Evolutionary conservation across 1,140 invertebrate genomes (phyloP), one percentile per base, ranked within the genome.

Genomic region (Drosophila ananassae): DNA sequence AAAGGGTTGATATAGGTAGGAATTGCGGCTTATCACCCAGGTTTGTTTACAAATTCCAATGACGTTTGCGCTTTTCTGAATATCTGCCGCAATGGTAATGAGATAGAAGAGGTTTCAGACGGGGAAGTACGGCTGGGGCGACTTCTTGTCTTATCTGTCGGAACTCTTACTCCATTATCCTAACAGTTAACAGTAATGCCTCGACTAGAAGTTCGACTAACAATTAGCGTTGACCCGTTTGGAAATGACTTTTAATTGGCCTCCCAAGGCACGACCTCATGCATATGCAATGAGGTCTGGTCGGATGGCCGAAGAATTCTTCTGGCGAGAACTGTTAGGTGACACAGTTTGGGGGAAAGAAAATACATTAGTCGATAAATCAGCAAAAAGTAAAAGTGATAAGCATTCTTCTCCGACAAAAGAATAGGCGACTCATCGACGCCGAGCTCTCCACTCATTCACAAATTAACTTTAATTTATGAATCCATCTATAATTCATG

Each of bases 301-400:
- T 24, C 21, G 17, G 17, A 8, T 47, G 17, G 13, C 17, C 41
- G 22, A 48, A 58, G 63, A 59, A 66, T 75, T 74, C 72, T 76
- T 60, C 21, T 69, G 52, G 22, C 12, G 28, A 68, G 73, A 76
- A 76, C 73, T 54, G 73, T 76, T 76, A 76, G 55, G 21, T 77
- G 74, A 71, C 74, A 77, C 57, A 77, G 51, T 41, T 76, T 25
- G 28, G 28, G 66, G 21, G 21, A 30, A 30, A 50, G 67, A 71
- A 57, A 71, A 57, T 44, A 41, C 28, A 62, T 61, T 61, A 41
- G 50, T 68, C 63, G 30, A 76, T 76, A 76, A 76, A 76, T 76
- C 73, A 76, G 55, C 62, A 44, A 74, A 68, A 76, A 76, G 73
- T 76, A 76, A 76, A 68, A 76, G 73, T 76, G 73, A 76, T 68